phyloP scores from a whole-genome alignment of 2,888 invertebrate genomes.

The Nymphalis polychloros region DNA sequence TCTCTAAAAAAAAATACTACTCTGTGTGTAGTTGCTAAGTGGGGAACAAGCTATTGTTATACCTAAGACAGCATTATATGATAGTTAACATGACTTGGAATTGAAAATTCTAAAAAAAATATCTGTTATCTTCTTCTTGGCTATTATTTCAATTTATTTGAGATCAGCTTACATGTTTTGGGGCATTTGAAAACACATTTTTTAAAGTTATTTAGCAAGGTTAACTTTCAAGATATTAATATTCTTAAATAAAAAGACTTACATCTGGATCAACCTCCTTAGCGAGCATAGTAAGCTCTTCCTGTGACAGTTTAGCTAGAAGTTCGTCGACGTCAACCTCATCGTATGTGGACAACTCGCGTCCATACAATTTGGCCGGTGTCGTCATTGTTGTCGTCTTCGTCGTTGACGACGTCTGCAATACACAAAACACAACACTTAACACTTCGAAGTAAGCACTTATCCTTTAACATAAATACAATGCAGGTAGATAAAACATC shows the following conservation, averaged over 20 bases:
- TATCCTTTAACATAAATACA: slow-evolving; percentile 26
- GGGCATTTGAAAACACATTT: too few relatives aligned
- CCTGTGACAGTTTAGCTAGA: slow-evolving; percentile 94
- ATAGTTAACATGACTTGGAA: too few relatives aligned
- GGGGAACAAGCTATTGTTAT: neutral
- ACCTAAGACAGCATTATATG: slow-evolving; percentile 1
- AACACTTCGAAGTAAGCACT: slow-evolving; percentile 25
- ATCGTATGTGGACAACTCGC: slow-evolving; percentile 94
- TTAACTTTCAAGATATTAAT: neutral
- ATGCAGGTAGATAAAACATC: slow-evolving; percentile 28
- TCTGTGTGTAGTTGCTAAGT: neutral
- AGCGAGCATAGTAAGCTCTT: slow-evolving; percentile 97
- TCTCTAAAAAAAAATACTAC: neutral
- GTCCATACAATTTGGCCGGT: slow-evolving; percentile 93
- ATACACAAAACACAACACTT: slow-evolving; percentile 47
- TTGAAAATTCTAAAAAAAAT: too few relatives aligned
- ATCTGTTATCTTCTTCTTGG: too few relatives aligned
- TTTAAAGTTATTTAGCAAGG: too few relatives aligned
- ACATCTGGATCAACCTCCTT: slow-evolving; percentile 99
- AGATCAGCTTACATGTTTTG: too few relatives aligned
- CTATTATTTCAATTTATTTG: too few relatives aligned
- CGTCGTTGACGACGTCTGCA: slow-evolving; percentile 93
- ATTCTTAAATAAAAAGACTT: slow-evolving; percentile 71
- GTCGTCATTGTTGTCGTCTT: slow-evolving; percentile 95
- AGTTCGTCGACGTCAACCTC: slow-evolving; percentile 98